Percentiles rank a stretch among this genome's conserved stretches.
These are phyloP conservation scores for Pterois miles DNA, from an alignment of 2,797 vertebrate genomes.

Conservation along the genomic window DNA sequence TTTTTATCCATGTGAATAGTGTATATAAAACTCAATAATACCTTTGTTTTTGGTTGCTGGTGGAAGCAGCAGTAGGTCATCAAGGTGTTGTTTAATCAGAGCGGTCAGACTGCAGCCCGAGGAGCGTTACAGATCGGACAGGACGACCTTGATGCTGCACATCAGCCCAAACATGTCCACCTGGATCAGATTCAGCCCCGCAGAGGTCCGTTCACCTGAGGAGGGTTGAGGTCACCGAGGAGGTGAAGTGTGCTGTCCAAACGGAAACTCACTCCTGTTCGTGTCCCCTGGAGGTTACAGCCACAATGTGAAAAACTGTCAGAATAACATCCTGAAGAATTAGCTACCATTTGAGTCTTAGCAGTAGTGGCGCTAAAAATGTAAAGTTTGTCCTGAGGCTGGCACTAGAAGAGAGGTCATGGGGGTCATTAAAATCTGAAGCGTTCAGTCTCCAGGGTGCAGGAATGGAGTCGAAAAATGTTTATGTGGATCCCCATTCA, in stretches of 20 bases:
- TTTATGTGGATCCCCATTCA: neutral
- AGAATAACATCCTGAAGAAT: neutral
- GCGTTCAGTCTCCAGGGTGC: neutral
- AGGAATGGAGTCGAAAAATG: neutral
- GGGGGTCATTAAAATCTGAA: neutral
- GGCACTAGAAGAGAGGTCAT: neutral
- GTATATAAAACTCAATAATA: neutral
- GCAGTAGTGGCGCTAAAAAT: neutral
- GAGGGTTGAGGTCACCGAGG: conserved; percentile 24
- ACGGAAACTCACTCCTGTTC: neutral
- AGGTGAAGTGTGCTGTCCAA: conserved; percentile 15
- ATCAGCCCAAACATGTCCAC: conserved; percentile 29
- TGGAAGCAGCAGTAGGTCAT: conserved; percentile 17
- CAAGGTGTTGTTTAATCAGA: conserved; percentile 59
- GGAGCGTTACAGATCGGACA: conserved; percentile 31
- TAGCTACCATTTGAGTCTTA: neutral
- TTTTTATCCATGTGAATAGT: neutral
- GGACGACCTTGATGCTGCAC: conserved; percentile 50
- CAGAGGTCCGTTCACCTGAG: conserved; percentile 27
- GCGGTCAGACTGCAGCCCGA: conserved; percentile 40
- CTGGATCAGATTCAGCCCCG: conserved; percentile 46
- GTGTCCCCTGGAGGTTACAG: neutral
- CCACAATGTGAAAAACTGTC: neutral
- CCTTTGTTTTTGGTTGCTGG: neutral
- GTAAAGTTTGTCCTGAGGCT: neutral